phyloP scores from a whole-genome alignment of 1,140 invertebrate species.

The Drosophila nigromelanica region DNA sequence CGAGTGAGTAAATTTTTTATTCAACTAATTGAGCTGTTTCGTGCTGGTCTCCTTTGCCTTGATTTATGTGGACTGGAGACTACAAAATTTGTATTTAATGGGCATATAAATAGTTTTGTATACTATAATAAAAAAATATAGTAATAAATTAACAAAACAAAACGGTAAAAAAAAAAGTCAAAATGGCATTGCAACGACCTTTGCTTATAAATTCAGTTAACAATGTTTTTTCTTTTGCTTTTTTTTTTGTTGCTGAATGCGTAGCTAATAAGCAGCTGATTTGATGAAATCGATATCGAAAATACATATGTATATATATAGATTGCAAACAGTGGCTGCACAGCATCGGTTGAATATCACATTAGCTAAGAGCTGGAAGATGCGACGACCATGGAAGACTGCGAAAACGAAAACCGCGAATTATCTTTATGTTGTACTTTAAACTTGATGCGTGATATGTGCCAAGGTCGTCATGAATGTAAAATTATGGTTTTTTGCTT shows the following conservation, averaged over 20 bases:
- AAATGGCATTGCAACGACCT: conserved; percentile 41
- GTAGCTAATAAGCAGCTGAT: conserved; percentile 62
- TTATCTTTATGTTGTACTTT: not conserved
- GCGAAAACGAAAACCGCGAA: conserved; percentile 38
- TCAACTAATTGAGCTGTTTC: not conserved
- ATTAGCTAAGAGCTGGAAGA: conserved; percentile 8
- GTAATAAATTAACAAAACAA: not conserved
- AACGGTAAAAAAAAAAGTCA: not conserved
- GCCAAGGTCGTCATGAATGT: conserved; percentile 23
- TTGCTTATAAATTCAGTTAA: conserved; percentile 20
- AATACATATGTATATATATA: conserved; percentile 1
- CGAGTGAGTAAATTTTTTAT: conserved; percentile 10
- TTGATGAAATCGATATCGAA: conserved; percentile 59
- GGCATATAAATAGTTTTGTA: conserved; percentile 7
- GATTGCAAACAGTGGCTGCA: not conserved
- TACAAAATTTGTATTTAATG: conserved; percentile 29
- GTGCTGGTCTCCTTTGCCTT: conserved; percentile 8
- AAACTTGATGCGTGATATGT: conserved; percentile 18
- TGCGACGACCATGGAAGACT: conserved; percentile 36
- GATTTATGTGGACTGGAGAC: conserved; percentile 11
- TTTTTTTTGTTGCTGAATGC: conserved; percentile 41
- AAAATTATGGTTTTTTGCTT: not conserved
- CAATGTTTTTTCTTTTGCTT: conserved; percentile 2
- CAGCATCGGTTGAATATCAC: not conserved
- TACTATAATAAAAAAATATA: not conserved